Evolutionary conservation across 2,888 invertebrate genomes (phyloP).

Genomic region (Toxonevra muliebris): DNA sequence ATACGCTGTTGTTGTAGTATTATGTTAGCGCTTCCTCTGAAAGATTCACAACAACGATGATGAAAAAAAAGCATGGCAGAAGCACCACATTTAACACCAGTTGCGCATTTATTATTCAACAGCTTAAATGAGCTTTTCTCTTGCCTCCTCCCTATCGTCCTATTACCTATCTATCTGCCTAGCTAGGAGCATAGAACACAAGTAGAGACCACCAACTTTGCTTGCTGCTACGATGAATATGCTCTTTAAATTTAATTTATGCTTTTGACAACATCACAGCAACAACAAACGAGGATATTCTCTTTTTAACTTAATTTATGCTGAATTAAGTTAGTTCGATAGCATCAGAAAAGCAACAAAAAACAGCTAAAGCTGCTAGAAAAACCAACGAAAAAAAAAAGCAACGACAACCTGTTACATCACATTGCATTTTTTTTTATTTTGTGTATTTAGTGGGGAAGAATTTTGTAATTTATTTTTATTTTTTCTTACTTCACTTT

Average conservation of each 20-base stretch:
- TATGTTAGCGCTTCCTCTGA: too few relatives aligned
- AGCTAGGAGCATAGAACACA: neutral
- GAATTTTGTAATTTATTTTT: too few relatives aligned
- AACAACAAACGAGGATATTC: slow-evolving; percentile 15
- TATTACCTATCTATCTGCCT: neutral
- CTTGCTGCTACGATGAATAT: slow-evolving; percentile 9
- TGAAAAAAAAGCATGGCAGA: slow-evolving; percentile 13
- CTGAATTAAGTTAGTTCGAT: slow-evolving; percentile 15
- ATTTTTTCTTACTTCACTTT: too few relatives aligned
- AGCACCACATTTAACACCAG: slow-evolving; percentile 40
- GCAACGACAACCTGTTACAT: too few relatives aligned
- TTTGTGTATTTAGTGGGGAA: too few relatives aligned
- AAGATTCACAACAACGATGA: neutral
- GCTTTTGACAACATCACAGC: slow-evolving; percentile 23
- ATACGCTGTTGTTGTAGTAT: too few relatives aligned
- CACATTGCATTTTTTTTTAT: too few relatives aligned
- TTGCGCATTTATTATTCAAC: slow-evolving; percentile 48
- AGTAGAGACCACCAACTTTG: too few relatives aligned
- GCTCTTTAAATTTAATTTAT: slow-evolving; percentile 33
- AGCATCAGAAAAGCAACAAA: neutral
- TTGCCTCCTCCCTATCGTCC: neutral
- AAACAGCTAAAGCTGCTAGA: neutral
- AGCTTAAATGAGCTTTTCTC: slow-evolving; percentile 40
- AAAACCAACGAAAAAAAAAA: too few relatives aligned
- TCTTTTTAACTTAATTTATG: slow-evolving; percentile 27